phyloP scores from a whole-genome alignment of 23 tunicate genomes.

The Halocynthia roretzi region DNA sequence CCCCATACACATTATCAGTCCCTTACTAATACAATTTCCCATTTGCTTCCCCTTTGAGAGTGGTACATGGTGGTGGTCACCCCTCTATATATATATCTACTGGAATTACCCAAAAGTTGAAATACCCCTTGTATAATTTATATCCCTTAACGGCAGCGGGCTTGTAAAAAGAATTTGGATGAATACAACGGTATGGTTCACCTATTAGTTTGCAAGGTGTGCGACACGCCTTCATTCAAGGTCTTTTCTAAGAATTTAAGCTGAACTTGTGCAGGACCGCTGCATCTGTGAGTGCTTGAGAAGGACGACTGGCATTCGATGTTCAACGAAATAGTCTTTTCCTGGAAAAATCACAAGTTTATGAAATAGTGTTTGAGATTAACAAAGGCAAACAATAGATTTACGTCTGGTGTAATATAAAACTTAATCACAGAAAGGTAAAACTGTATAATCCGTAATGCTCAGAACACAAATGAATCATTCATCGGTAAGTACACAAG shows the following conservation, averaged over 20 bases:
- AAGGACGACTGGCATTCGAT: conserved; percentile 75
- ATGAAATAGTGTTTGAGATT: background rate
- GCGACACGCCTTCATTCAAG: conserved; percentile 26
- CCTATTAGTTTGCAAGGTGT: conserved; percentile 64
- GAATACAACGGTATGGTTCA: conserved; percentile 3
- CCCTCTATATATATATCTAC: too few species aligned
- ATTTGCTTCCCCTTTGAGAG: too few species aligned
- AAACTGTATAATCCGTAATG: too few species aligned
- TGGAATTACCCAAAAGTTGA: too few species aligned
- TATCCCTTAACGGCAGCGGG: background rate
- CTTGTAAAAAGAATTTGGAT: background rate
- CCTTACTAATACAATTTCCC: too few species aligned
- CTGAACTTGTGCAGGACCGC: conserved; percentile 70
- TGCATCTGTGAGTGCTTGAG: conserved; percentile 68
- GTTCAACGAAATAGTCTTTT: conserved; percentile 25
- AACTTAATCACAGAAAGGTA: too few species aligned
- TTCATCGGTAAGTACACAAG: too few species aligned
- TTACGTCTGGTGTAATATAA: too few species aligned
- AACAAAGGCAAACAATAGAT: too few species aligned
- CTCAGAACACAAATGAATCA: too few species aligned
- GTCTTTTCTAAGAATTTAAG: conserved; percentile 51
- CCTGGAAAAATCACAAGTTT: conserved; percentile 16
- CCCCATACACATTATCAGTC: too few species aligned
- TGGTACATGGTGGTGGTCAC: too few species aligned
- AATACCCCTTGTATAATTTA: background rate